These are phyloP conservation scores for Ericerus pela DNA, from an alignment of 1,140 invertebrate species.

Conservation along the genomic window DNA sequence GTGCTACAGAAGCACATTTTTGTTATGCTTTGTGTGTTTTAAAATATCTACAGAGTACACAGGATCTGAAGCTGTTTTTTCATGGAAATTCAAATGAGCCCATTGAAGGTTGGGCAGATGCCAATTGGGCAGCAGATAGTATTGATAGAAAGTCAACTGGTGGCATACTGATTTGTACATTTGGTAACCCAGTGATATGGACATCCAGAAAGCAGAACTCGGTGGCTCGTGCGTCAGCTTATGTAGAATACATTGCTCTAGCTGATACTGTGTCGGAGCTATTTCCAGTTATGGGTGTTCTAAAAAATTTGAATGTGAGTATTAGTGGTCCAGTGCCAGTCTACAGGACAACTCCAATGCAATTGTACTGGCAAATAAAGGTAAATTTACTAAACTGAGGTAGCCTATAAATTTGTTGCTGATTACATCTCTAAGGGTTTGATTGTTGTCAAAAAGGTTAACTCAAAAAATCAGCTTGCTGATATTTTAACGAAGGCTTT, in stretches of 20 bases:
- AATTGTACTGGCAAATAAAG: too few species aligned
- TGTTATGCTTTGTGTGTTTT: conserved; percentile 28
- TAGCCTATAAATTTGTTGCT: too few species aligned
- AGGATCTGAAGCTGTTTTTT: conserved; percentile 6
- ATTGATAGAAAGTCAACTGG: background rate
- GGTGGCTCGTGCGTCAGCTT: background rate
- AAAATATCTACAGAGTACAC: conserved; percentile 29
- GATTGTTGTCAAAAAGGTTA: too few species aligned
- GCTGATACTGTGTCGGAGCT: background rate
- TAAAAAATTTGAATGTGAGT: background rate
- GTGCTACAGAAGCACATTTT: conserved; percentile 26
- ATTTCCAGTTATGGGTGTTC: too few species aligned
- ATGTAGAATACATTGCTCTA: conserved; percentile 13
- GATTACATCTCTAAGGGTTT: too few species aligned
- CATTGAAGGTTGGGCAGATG: background rate
- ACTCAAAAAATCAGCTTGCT: too few species aligned
- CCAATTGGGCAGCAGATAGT: background rate
- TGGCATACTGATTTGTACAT: too few species aligned
- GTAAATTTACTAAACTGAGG: too few species aligned
- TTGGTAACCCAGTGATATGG: conserved; percentile 17
- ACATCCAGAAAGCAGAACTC: background rate
- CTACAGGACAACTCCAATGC: too few species aligned
- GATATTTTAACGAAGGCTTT: too few species aligned
- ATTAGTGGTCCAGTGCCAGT: conserved; percentile 5
- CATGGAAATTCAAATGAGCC: background rate